Base-by-base conservation (phyloP, 2,888 invertebrate genomes). In the Sarcophaga carnaria region DNA sequence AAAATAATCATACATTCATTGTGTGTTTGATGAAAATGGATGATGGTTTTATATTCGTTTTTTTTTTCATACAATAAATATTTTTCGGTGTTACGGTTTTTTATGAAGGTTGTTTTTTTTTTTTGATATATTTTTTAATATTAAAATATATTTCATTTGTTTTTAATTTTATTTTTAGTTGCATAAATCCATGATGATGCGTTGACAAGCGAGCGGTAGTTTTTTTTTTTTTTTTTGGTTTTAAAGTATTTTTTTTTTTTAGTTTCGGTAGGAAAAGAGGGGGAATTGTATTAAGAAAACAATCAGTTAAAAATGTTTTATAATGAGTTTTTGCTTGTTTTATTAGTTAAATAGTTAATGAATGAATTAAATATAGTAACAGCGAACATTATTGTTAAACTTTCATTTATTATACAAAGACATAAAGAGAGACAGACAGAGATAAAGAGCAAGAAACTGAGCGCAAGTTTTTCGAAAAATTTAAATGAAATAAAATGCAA, bases 281-380 rank as follows among this genome's bases (percentile, higher is more conserved):
- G 84, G 87, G 87, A 87, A 87, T 87, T 88, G 89, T 89, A 89
- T 88, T 88, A 89, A 89, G 89, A 90, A 89, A 89, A 89, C 91
- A 91, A 91, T 91, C 90, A 91, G 90, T 91, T 90, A 90, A 90
- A 91, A 91, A 90, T 91, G 90, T 91, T 91, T 90, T 90, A 88
- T 84, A 88, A 91, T 91, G 91, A 91, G 89, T 90, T 92, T 90
- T 89, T 80, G 74, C 84, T 89, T 80, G 85, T 86, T 84, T 82
- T 60, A 84, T 80, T 69, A 75, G 47, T 80, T 86, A 8, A 54
- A 80, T 84, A 75, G 70, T 70, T 80, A 82, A 88, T 85, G 83
- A 80, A 83, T 86, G 74, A 85, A 87, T 70, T 83, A 77, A 85
- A 85, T 80, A 54, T 54, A 14, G 14, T 77, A 64, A 83, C 83